Evolutionary conservation across 2,113 vertebrate species (phyloP).

Genomic region (Myocastor coypus): DNA sequence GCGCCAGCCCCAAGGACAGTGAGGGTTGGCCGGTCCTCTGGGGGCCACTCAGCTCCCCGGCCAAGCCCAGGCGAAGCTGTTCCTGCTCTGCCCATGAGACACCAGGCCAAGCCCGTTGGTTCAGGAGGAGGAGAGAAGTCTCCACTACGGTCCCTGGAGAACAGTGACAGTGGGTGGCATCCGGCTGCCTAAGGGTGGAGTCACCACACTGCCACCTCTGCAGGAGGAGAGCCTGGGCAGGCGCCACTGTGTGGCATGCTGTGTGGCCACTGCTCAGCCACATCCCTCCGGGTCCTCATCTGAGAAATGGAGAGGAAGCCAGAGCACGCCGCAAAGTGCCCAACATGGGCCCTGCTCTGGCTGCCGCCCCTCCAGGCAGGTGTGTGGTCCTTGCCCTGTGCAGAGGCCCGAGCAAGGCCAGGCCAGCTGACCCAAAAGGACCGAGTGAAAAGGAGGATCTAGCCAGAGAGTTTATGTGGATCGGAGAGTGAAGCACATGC

Average conservation of each 20-base stretch:
- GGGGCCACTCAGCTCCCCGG: not conserved
- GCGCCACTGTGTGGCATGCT: not conserved
- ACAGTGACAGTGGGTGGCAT: fast-evolving
- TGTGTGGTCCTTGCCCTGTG: not conserved
- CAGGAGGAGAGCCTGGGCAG: not conserved
- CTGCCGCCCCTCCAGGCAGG: fast-evolving
- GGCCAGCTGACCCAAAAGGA: fast-evolving
- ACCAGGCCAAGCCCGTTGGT: fast-evolving
- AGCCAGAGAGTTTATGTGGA: fast-evolving
- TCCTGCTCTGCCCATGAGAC: not conserved
- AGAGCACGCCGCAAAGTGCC: fast-evolving
- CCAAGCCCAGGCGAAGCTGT: not conserved
- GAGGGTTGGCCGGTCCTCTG: fast-evolving
- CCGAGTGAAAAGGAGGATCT: fast-evolving
- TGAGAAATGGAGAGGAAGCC: not conserved
- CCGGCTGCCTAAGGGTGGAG: not conserved
- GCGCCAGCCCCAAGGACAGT: not conserved
- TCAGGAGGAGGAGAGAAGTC: fast-evolving
- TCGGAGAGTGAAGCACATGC: fast-evolving
- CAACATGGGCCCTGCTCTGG: not conserved
- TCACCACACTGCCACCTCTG: fast-evolving
- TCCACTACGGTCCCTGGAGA: fast-evolving
- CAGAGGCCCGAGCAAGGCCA: not conserved
- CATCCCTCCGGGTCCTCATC: not conserved
- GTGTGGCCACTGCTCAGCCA: not conserved